Base-by-base conservation (phyloP, 2,113 vertebrate genomes). In the Megaceryle torquata region DNA sequence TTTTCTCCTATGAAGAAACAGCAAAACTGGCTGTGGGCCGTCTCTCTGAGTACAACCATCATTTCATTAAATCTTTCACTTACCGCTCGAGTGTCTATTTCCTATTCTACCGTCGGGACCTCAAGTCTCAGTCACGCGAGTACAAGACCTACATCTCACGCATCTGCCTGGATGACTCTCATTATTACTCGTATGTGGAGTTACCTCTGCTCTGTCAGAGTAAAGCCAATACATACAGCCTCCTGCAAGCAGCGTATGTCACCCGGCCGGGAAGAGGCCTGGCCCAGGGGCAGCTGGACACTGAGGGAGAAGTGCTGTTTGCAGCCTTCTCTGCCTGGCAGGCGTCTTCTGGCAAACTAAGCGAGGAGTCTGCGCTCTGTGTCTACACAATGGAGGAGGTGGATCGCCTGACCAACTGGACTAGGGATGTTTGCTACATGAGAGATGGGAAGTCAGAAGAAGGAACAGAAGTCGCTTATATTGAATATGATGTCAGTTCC, bases 181-280 rank as follows among this genome's bases (percentile, higher is more conserved):
- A 99, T 46, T 99, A 99, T 88, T 99, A 99, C 89, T 99, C 99
- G 0, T 99, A 99, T 0, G 99, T 99, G 90, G 99, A 99, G 95
- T 91, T 99, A 56, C 99, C 99, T 1, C 94, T 99, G 95, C 98
- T 98, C 12, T 99, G 99, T 91, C 98, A 98, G 65, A 97, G 97
- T 24, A 90, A 97, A 10, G 93, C 97, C 43, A 98, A 98, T 48
- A 98, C 92, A 0, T 99, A 99, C 48, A 99, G 98, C 77, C 97
- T 99, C 72, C 97, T 99, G 56, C 99, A 99, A 92, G 99, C 99
- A 1, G 98, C 98, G 6, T 98, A 98, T 2, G 97, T 99, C 21
- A 98, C 98, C 16, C 81, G 75, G 3, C 98, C 98, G 0, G 96
- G 95, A 11, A 93, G 88, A 10, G 97, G 37, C 24, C 82, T 96